Evolutionary conservation across 2,113 vertebrate species (phyloP), one percentile per base, ranked within the genome.

Genomic region (Pelmatolapia mariae): DNA sequence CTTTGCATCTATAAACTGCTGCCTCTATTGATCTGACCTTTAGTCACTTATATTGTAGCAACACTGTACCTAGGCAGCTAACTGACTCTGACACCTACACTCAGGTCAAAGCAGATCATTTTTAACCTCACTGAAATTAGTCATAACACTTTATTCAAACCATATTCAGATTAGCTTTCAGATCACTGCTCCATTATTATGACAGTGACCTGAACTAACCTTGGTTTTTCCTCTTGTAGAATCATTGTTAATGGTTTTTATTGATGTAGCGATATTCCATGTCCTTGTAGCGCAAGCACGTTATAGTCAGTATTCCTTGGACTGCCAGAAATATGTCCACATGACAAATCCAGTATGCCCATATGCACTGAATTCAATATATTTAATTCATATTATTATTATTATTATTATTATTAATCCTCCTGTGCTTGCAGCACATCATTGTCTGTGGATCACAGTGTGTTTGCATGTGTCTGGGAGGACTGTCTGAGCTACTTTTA

Each of bases 21-120:
- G 59, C 79, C 59, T 57, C n/a, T 71, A 91, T 90, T 26, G 82
- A 94, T 90, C 61, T 22, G 86, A 92, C 76, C 90, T 79, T 9
- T 26, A 12, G 57, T 78, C 76, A 59, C 71, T 31, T 76, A 31
- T 2, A 9, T 6, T 36, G 80, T 84, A 73, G 82, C 7, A 8
- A 47, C 87, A 24, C 13, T 3, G 73, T 78, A 9, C 43, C 47
- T 15, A 54, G 36, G 66, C 80, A 38, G 54, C 33, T 40, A 56
- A 26, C 61, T 43, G 83, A 89, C 86, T 91, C 88, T 36, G 66
- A 87, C 89, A 81, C 87, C 53, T 26, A 76, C 33, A 2, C 43
- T 24, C 3, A 47, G 80, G 66, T 84, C 81, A 31, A 8, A 78
- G 83, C 54, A 7, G 45, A 92, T 87, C 36, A 84, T 90, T 56